Percentiles rank a stretch among this genome's conserved stretches.
phyloP scores from a whole-genome alignment of 2,888 invertebrate genomes.

The Pinctada fucata region DNA sequence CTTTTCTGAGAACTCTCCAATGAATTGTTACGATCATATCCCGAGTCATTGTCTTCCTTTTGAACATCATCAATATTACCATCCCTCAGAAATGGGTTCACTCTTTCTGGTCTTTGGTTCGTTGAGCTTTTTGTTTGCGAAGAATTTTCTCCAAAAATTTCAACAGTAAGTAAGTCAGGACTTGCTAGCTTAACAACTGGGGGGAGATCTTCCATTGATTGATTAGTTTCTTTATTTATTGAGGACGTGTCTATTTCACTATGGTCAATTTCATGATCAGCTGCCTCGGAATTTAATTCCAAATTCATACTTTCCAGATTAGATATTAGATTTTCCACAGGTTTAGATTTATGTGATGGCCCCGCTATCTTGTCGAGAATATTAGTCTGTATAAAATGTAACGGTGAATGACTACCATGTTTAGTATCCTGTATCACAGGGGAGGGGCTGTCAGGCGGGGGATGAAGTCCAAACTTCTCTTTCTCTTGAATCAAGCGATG shows the following conservation, averaged over 20 bases:
- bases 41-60: constrained; percentile 27
- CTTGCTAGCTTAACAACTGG: constrained; percentile 61
- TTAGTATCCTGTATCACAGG: background rate
- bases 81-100: constrained; percentile 42
- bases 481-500: constrained; percentile 19
- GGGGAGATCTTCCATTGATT: constrained; percentile 47
- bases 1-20: background rate
- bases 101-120: constrained; percentile 24
- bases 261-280: constrained; percentile 28
- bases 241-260: constrained; percentile 10
- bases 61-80: constrained; percentile 14
- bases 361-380: background rate
- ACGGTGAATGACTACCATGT: constrained; percentile 1
- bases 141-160: constrained; percentile 32
- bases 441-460: background rate
- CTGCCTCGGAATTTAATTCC: constrained; percentile 27
- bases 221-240: constrained; percentile 28
- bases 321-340: constrained; percentile 29
- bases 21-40: background rate
- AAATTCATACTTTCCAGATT: constrained; percentile 43
- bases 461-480: constrained; percentile 16
- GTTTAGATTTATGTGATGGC: constrained; percentile 15
- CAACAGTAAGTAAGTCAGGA: constrained; percentile 56
- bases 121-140: constrained; percentile 4
- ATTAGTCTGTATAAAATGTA: constrained; percentile 21